These are phyloP conservation scores for Creontiades dilutus DNA, from an alignment of 2,888 invertebrate species.

Conservation along the genomic window DNA sequence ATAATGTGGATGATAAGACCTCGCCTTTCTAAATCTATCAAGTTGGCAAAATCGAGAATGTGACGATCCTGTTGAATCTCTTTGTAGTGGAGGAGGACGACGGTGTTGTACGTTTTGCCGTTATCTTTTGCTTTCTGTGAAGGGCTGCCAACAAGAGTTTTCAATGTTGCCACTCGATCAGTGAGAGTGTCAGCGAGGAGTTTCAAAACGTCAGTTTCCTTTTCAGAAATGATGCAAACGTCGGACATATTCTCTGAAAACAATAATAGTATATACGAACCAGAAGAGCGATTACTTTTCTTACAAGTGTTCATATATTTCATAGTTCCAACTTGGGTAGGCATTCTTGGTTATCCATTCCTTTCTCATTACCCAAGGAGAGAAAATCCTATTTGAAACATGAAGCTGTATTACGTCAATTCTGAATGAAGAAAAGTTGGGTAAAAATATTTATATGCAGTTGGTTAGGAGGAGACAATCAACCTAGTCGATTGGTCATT, in stretches of 20 bases:
- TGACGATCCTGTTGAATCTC: slow-evolving; percentile 76
- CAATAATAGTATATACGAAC: neutral
- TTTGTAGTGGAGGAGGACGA: slow-evolving; percentile 76
- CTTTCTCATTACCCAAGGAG: too few species aligned
- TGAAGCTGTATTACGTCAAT: too few species aligned
- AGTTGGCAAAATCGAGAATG: slow-evolving; percentile 76
- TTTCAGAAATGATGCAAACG: slow-evolving; percentile 76
- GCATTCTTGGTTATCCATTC: too few species aligned
- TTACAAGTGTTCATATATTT: too few species aligned
- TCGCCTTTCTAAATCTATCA: slow-evolving; percentile 76
- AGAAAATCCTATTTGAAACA: too few species aligned
- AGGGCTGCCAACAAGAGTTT: slow-evolving; percentile 71
- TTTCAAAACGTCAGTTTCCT: slow-evolving; percentile 75
- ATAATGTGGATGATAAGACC: slow-evolving; percentile 76
- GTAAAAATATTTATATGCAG: too few species aligned
- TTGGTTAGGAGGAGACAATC: too few species aligned
- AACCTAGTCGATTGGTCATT: too few species aligned
- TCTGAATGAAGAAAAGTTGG: too few species aligned
- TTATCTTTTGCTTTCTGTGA: slow-evolving; percentile 48
- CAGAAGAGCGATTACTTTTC: too few species aligned
- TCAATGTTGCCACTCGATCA: slow-evolving; percentile 74
- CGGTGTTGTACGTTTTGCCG: slow-evolving; percentile 75
- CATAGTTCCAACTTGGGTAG: too few species aligned
- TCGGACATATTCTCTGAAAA: slow-evolving; percentile 76
- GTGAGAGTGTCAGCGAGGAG: slow-evolving; percentile 74